Conservation (phyloP, 2,113 vertebrate species). For the Cnemophilus loriae region DNA sequence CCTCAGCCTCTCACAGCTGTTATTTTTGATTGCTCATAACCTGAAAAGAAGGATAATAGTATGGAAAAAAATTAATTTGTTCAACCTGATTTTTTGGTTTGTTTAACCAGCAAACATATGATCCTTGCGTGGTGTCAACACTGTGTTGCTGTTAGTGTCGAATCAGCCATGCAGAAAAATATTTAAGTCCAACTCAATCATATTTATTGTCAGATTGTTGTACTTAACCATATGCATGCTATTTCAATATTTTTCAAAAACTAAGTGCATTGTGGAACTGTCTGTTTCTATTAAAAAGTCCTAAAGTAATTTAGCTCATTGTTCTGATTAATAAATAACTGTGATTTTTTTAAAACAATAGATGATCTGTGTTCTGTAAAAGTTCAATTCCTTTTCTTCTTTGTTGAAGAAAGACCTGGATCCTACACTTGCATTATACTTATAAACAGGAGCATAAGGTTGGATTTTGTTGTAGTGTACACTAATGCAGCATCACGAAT, state of each 20-base stretch:
- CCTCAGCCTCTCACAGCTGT: not conserved
- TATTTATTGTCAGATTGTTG: slow-evolving; percentile 3
- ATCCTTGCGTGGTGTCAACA: not conserved
- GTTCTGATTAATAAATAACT: not conserved
- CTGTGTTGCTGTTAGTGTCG: not conserved
- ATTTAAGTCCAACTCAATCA: not conserved
- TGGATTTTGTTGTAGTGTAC: not conserved
- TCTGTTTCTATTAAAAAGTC: slow-evolving; percentile 7
- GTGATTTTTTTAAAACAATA: not conserved
- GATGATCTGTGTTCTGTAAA: not conserved
- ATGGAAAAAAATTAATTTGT: not conserved
- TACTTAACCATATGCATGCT: not conserved
- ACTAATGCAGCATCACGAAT: not conserved
- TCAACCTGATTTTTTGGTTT: slow-evolving; percentile 36
- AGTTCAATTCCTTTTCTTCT: not conserved
- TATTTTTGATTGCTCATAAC: slow-evolving; percentile 10
- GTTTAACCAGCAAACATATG: slow-evolving; percentile 24
- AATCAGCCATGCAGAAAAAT: slow-evolving; percentile 12
- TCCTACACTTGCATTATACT: not conserved
- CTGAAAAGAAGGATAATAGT: not conserved
- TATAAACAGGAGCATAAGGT: not conserved
- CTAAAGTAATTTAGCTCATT: slow-evolving; percentile 1
- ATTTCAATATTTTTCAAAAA: not conserved
- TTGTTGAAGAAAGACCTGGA: not conserved
- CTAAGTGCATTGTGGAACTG: not conserved